Percentiles rank a stretch among this genome's conserved stretches.
These are phyloP conservation scores for Melanotaenia maccullochi DNA, from an alignment of 2,797 vertebrate genomes.

Conservation along the genomic window DNA sequence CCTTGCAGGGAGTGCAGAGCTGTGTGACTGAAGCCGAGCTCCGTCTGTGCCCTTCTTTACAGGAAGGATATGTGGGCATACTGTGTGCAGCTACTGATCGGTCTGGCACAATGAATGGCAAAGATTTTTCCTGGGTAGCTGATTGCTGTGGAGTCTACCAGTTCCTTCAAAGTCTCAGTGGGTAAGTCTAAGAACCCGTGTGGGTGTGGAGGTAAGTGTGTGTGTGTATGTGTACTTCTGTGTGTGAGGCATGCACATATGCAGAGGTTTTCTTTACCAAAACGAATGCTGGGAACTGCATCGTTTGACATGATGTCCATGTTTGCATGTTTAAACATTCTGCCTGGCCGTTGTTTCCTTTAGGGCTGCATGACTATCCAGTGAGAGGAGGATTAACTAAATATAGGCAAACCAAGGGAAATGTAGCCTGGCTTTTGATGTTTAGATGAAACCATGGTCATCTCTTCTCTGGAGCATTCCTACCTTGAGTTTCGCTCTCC, in stretches of 20 bases:
- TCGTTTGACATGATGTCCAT: constrained; percentile 7
- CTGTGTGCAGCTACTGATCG: constrained; percentile 43
- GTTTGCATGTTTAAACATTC: constrained; percentile 23
- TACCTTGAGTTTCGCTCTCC: constrained; percentile 52
- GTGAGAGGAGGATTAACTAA: constrained; percentile 47
- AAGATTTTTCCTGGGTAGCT: constrained; percentile 40
- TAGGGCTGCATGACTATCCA: constrained; percentile 36
- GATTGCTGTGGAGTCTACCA: constrained; percentile 31
- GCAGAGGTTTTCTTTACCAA: constrained; percentile 28
- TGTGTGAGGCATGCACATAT: constrained; percentile 34
- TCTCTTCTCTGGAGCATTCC: constrained; percentile 24
- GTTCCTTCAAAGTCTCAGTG: constrained; percentile 52
- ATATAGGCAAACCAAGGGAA: constrained; percentile 36
- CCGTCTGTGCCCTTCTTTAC: constrained; percentile 75
- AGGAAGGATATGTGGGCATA: constrained; percentile 71
- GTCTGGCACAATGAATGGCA: constrained; percentile 35
- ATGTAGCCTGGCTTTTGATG: constrained; percentile 48
- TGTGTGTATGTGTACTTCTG: constrained; percentile 22
- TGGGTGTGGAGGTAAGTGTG: constrained; percentile 51
- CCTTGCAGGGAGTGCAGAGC: constrained; percentile 75
- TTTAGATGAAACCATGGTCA: constrained; percentile 46
- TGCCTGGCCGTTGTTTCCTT: constrained; percentile 47
- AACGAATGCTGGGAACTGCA: constrained; percentile 8
- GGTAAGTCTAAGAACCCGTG: constrained; percentile 70
- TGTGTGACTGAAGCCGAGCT: constrained; percentile 76